Evolutionary conservation across 2,888 invertebrate genomes (phyloP).

Genomic region (Actias luna): DNA sequence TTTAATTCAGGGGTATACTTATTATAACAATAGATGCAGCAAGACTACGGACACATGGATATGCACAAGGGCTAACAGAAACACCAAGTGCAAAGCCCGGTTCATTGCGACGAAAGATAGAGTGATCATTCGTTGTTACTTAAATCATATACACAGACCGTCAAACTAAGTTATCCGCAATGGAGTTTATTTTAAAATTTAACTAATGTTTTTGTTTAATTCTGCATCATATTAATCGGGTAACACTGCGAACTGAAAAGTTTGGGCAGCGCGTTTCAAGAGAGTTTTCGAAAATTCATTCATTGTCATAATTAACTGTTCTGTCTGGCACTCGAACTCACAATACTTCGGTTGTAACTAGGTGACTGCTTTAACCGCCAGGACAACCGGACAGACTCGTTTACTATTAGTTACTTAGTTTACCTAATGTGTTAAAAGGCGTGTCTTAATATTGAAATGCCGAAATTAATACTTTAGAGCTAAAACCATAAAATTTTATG

Average conservation of each 20-base stretch:
- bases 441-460: no score
- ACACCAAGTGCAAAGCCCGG: conserved; percentile 8
- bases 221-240: not conserved
- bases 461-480: no score
- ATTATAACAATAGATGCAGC: not conserved
- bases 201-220: not conserved
- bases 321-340: no score
- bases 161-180: conserved; percentile 9
- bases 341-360: no score
- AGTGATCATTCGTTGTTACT: not conserved
- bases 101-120: not conserved
- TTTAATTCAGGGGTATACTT: conserved; percentile 28
- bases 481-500: no score
- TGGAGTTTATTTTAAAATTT: conserved; percentile 16
- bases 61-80: conserved; percentile 6
- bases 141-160: conserved; percentile 2
- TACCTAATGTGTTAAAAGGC: not conserved
- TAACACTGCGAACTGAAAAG: no score
- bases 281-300: not conserved
- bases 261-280: not conserved
- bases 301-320: not conserved
- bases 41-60: conserved; percentile 3
- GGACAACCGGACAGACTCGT: no score
- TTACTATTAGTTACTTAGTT: not conserved
- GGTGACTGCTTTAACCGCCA: no score